Evolutionary conservation across 92 coral and sea anemone genomes (phyloP), one percentile per base, ranked within the genome.

Genomic region (Porites lobata): DNA sequence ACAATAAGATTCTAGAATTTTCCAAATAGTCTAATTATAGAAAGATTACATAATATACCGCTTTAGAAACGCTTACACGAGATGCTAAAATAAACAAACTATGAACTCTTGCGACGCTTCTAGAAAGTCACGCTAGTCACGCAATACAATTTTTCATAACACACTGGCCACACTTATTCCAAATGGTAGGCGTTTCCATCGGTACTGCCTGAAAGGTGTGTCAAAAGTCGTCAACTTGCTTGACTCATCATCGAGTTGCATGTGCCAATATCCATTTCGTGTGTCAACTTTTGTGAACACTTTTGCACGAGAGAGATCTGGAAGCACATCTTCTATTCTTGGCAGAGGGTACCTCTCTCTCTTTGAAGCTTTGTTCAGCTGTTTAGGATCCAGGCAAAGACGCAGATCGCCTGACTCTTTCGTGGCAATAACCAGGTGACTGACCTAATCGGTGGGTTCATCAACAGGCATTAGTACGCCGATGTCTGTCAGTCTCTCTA

Each of bases 141-240:
- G 24, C 24, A 22, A 22, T 22, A 22, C 24, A 22, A 22, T 22
- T 22, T 22, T 0, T 22, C 24, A 22, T 22, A 22, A 22, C 24
- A 22, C 89, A 12, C 83, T 56, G 38, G 94, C 67, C 50, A 87
- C 82, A 81, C 87, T 86, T 2, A 87, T 17, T 20, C 96, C 90
- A 89, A 92, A 92, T 17, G 89, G 93, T 54, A 92, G 85, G n/a
- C 93, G 72, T 72, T 78, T 84, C 90, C 88, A 89, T 1, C 68
- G 66, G 82, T 62, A 62, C n/a, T 4, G 85, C 92, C 32, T 2
- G 32, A 29, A 29, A 29, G 32, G 32, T 29, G 32, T 29, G 32
- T 29, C 32, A 29, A 29, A 29, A 29, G 32, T 29, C 3, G 32
- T 29, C 32, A 29, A 29, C 32, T 2, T 29, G 32, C 32, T 29